phyloP scores from a whole-genome alignment of 2,797 vertebrate species.

The Microtus agrestis region DNA sequence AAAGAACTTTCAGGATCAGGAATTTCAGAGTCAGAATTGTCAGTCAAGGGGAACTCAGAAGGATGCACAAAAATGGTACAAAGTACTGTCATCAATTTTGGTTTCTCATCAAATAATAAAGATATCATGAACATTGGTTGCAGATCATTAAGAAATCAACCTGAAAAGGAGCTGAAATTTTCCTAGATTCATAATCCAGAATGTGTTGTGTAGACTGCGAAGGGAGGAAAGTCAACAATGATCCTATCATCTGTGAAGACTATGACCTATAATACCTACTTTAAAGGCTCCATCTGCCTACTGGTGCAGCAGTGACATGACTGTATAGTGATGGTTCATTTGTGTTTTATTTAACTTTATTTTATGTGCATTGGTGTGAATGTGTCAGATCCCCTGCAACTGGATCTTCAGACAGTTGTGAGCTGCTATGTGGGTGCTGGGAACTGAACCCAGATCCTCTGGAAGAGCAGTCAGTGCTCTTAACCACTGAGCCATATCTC shows the following conservation, averaged over 20 bases:
- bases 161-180: background rate
- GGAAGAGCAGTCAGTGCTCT: too few relatives aligned
- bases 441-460: too few relatives aligned
- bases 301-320: background rate
- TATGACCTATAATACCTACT: background rate
- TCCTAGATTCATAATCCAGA: background rate
- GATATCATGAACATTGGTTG: background rate
- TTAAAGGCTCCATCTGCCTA: background rate
- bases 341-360: too few relatives aligned
- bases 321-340: too few relatives aligned
- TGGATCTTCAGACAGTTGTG: too few relatives aligned
- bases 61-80: rapidly evolving
- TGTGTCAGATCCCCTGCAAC: too few relatives aligned
- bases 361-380: too few relatives aligned
- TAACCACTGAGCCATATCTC: too few relatives aligned
- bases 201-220: background rate
- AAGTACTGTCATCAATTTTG: background rate
- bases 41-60: background rate
- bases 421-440: too few relatives aligned
- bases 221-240: background rate
- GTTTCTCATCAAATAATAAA: background rate
- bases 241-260: background rate
- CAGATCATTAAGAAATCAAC: background rate
- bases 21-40: background rate
- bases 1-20: background rate